Base-by-base conservation (phyloP, 2,113 vertebrate genomes). In the Cyrtonyx montezumae region DNA sequence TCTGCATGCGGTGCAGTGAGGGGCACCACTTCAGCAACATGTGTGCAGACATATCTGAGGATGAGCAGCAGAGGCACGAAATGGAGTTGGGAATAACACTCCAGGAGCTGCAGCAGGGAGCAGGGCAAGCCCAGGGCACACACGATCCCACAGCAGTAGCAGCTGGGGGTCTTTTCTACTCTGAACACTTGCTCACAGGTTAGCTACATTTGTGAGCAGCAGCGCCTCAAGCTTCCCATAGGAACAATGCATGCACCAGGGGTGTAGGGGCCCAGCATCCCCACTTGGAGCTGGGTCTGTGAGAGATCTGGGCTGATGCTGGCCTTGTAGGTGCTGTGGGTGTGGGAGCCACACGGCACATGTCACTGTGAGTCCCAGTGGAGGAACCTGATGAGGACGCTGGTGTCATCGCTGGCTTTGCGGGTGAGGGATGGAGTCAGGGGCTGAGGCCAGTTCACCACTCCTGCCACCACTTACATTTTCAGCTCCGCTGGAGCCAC, bases 121-220 rank as follows among this genome's bases (percentile, higher is more conserved):
- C 30, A 56, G 30, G 23, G 65, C 23, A 37, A 68, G 80, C 68
- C 37, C 1, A 3, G 43, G 49, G 68, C 65, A 8, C 18, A 0
- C 36, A 14, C 4, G 0, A 30, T 48, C 7, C 9, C 6, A 34
- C 6, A 7, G 20, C 0, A 4, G 7, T 3, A n/a, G 0, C 17
- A 30, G 62, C 5, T 1, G 2, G 13, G 4, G 1, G 4, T 88
- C 49, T 36, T 46, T 79, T 56, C 0, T 2, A 56, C 28, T 8
- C 78, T 1, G 37, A 30, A 1, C 34, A 0, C 83, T 78, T 6
- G 43, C 83, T 71, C 1, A 0, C 0, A 0, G 25, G 0, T 6
- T 10, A 2, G 13, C 20, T 37, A 2, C 0, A 36, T 15, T 12
- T 0, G 1, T 0, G n/a, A 43, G 12, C n/a, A 1, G 1, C 9